Percentiles rank a stretch among this genome's conserved stretches.
Evolutionary conservation across 1,140 invertebrate species (phyloP).

Genomic region (Lanistes nyassanus): DNA sequence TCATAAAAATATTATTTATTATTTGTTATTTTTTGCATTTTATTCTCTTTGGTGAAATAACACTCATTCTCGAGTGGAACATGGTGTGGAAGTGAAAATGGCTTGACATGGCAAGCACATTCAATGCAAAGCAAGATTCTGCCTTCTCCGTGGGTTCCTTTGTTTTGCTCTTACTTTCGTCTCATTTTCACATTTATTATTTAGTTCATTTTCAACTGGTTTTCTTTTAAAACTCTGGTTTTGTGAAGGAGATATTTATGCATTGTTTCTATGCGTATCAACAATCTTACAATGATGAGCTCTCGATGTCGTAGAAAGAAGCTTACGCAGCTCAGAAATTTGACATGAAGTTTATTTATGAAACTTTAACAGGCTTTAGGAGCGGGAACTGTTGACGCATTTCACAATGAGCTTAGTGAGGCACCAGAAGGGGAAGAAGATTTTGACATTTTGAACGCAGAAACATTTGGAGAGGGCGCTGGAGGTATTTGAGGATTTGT

Average conservation of each 20-base stretch:
- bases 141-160: conserved; percentile 11
- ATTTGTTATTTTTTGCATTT: background rate
- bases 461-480: conserved; percentile 82
- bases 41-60: background rate
- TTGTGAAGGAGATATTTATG: background rate
- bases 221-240: background rate
- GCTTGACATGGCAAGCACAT: conserved; percentile 20
- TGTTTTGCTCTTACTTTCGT: background rate
- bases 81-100: conserved; percentile 25
- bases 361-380: conserved; percentile 54
- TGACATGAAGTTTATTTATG: background rate
- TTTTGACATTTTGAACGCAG: conserved; percentile 89
- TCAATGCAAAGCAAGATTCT: conserved; percentile 13
- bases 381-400: conserved; percentile 37
- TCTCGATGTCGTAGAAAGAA: background rate
- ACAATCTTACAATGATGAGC: background rate
- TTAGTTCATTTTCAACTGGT: background rate
- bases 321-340: background rate
- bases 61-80: no score
- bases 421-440: conserved; percentile 79
- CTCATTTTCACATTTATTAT: background rate
- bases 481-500: conserved; percentile 38
- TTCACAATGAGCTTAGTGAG: conserved; percentile 50
- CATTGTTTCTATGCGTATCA: no score
- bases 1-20: background rate